Percentiles rank a stretch among this genome's conserved stretches.
Evolutionary conservation across 2,113 vertebrate species (phyloP).

Genomic region (Crypturellus undulatus): DNA sequence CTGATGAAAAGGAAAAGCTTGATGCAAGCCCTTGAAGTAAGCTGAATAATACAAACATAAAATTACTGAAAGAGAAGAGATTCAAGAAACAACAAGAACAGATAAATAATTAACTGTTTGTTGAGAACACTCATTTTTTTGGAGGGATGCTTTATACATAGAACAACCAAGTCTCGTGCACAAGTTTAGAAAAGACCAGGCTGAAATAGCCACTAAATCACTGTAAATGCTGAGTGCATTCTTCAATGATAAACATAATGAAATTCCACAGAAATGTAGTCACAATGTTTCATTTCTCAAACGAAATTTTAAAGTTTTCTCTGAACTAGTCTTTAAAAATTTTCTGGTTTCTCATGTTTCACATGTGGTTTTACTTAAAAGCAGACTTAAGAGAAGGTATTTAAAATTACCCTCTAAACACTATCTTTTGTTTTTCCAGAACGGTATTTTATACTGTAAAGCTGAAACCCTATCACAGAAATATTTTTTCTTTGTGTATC

Average conservation of each 20-base stretch:
- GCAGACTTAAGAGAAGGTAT: conserved; percentile 52
- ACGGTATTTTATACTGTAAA: not conserved
- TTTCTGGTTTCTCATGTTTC: conserved; percentile 6
- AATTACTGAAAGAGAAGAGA: not conserved
- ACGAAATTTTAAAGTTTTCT: not conserved
- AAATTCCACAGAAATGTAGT: not conserved
- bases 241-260: not conserved
- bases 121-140: not conserved
- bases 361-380: conserved; percentile 47
- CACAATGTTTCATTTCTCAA: not conserved
- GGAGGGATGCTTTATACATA: not conserved
- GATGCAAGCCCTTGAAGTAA: not conserved
- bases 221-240: not conserved
- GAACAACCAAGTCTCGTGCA: not conserved
- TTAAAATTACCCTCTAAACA: conserved; percentile 13
- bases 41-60: not conserved
- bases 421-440: conserved; percentile 28
- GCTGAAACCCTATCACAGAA: conserved; percentile 20
- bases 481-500: not conserved
- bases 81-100: not conserved
- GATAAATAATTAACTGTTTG: not conserved
- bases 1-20: not conserved
- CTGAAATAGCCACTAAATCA: not conserved
- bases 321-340: not conserved
- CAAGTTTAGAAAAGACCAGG: not conserved